phyloP scores from a whole-genome alignment of 2,797 vertebrate species.

The Fistularia commersonii region DNA sequence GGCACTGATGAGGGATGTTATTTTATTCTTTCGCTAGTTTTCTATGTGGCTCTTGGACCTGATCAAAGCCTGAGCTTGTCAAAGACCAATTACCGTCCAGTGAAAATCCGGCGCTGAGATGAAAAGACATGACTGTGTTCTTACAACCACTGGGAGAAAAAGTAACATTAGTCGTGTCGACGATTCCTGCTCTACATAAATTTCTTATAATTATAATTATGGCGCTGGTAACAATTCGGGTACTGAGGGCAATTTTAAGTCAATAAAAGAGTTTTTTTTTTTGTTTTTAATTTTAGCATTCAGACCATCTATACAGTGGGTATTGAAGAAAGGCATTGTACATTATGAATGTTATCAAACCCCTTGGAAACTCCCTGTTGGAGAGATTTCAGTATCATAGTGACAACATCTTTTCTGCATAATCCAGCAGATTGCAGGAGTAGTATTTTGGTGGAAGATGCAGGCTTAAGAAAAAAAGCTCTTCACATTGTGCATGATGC shows the following conservation, averaged over 20 bases:
- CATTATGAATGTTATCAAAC: no score
- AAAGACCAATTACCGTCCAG: conserved; percentile 56
- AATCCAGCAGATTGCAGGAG: no score
- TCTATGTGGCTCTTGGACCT: conserved; percentile 9
- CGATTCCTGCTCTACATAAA: conserved; percentile 38
- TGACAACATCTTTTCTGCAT: no score
- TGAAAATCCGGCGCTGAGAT: conserved; percentile 47
- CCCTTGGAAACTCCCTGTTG: no score
- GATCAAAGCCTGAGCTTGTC: conserved; percentile 50
- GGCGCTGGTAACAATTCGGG: conserved; percentile 17
- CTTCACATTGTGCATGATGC: no score
- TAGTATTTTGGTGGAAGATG: no score
- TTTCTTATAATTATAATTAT: conserved; percentile 28
- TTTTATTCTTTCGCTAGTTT: conserved; percentile 30
- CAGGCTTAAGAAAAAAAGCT: no score
- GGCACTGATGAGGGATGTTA: conserved; percentile 23
- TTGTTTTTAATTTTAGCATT: no score
- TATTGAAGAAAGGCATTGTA: no score
- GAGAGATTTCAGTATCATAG: no score
- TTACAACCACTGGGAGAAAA: conserved; percentile 27
- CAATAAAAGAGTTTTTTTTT: conserved; percentile 11
- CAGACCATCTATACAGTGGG: no score
- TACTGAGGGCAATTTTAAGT: conserved; percentile 11
- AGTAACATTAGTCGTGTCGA: conserved; percentile 35
- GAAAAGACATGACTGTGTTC: conserved; percentile 40